A percentile compares a stretch with the other conserved stretches of the same genome.
These are phyloP conservation scores for Gymnopithys bicolor DNA, from an alignment of 2,797 vertebrate genomes.

Conservation along the genomic window DNA sequence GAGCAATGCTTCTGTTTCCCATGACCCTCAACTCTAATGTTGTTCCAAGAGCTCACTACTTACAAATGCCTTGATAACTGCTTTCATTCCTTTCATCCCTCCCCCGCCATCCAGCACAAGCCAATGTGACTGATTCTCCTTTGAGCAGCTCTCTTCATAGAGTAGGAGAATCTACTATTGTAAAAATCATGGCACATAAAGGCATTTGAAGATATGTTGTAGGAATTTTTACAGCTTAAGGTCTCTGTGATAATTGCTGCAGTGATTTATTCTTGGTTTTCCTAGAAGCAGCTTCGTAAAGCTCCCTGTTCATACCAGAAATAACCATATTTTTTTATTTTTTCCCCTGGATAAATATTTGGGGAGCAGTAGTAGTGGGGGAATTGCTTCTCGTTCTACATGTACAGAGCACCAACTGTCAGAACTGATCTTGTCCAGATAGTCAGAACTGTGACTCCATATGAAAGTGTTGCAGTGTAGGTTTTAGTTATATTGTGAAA, in stretches of 20 bases:
- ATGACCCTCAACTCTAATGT: constrained; percentile 81
- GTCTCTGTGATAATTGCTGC: background rate
- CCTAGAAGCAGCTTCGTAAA: background rate
- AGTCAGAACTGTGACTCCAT: background rate
- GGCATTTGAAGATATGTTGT: background rate
- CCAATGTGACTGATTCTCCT: background rate
- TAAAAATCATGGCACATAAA: background rate
- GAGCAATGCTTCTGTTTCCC: constrained; percentile 80
- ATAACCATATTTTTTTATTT: background rate
- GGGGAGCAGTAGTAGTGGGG: background rate
- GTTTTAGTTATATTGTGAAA: background rate
- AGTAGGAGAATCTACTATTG: background rate
- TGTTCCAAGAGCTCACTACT: constrained; percentile 79
- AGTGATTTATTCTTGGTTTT: constrained; percentile 1
- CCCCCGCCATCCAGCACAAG: constrained; percentile 43
- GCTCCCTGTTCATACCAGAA: background rate
- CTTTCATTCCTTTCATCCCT: constrained; percentile 77
- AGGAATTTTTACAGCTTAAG: background rate
- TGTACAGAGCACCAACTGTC: background rate
- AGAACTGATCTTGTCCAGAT: background rate
- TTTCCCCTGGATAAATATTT: background rate
- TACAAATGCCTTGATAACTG: constrained; percentile 80
- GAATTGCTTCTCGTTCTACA: background rate
- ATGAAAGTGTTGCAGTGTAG: background rate
- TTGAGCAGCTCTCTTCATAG: background rate